Conservation (phyloP, 2,113 vertebrate species). For the Taurulus bubalis region DNA sequence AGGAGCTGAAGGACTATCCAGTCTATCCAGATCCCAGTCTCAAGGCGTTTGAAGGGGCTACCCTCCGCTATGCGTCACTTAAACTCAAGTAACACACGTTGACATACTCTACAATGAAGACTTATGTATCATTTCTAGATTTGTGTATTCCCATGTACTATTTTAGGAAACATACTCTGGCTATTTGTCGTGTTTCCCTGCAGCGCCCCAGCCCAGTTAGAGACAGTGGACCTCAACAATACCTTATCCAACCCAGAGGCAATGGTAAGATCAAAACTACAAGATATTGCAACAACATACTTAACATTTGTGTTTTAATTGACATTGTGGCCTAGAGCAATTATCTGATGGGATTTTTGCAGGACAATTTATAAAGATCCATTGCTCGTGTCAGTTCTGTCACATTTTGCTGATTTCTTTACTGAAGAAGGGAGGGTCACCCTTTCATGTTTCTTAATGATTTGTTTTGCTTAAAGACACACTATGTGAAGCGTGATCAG, state of each 20-base stretch:
- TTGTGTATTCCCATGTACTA: not conserved
- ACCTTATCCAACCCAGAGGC: slow-evolving; percentile 91
- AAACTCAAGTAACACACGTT: slow-evolving; percentile 88
- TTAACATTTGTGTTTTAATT: not conserved
- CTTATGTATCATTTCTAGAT: not conserved
- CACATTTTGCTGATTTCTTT: not conserved
- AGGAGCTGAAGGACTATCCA: slow-evolving; percentile 94
- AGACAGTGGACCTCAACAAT: slow-evolving; percentile 92
- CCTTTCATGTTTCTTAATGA: not conserved
- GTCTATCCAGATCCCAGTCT: slow-evolving; percentile 94
- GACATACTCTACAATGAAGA: not conserved
- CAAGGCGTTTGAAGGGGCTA: slow-evolving; percentile 95
- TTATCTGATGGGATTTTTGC: not conserved
- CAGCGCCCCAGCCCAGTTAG: slow-evolving; percentile 89
- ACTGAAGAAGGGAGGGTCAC: not conserved
- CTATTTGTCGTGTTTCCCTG: slow-evolving; percentile 18
- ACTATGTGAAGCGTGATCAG: not conserved
- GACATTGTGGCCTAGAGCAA: not conserved
- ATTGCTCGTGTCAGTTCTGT: not conserved
- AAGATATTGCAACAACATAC: not conserved
- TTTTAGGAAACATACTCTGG: not conserved
- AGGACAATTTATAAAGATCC: too few species aligned
- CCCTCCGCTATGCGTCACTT: slow-evolving; percentile 93
- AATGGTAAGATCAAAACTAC: slow-evolving; percentile 83
- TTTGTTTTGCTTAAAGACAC: slow-evolving; percentile 3